Percentiles rank a stretch among this genome's conserved stretches.
Evolutionary conservation across 1,140 invertebrate species (phyloP).

Genomic region (Pachypsylla venusta): DNA sequence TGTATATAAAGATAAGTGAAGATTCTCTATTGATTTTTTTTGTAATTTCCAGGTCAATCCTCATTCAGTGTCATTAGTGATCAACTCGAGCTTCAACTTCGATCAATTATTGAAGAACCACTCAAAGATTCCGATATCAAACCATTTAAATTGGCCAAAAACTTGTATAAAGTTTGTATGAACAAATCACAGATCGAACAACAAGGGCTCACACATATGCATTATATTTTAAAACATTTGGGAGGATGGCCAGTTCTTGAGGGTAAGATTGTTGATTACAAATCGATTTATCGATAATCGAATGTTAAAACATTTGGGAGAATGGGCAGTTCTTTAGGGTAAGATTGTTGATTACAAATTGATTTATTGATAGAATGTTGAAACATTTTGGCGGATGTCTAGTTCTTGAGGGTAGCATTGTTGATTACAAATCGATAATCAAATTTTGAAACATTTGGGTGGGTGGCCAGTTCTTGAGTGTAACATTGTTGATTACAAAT

Average conservation of each 20-base stretch:
- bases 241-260: conserved; percentile 82
- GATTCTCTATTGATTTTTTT: no score
- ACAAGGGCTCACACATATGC: conserved; percentile 49
- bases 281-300: conserved; percentile 23
- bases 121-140: conserved; percentile 44
- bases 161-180: conserved; percentile 65
- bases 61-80: conserved; percentile 64
- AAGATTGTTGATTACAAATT: conserved; percentile 27
- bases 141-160: conserved; percentile 55
- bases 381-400: neutral
- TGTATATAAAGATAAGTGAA: no score
- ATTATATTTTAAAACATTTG: conserved; percentile 50
- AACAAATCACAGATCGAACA: conserved; percentile 69
- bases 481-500: no score
- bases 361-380: conserved; percentile 16
- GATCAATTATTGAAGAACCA: conserved; percentile 52
- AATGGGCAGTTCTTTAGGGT: neutral
- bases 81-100: conserved; percentile 56
- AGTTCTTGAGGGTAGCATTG: neutral
- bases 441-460: conserved; percentile 58
- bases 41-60: conserved; percentile 26
- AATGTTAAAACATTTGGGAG: neutral
- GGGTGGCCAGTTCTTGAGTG: conserved; percentile 65
- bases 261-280: conserved; percentile 36
- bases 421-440: conserved; percentile 30